A percentile compares a stretch with the other conserved stretches of the same genome.
Conservation (phyloP, 92 coral and sea anemone genomes). For the Nematostella vectensis region DNA sequence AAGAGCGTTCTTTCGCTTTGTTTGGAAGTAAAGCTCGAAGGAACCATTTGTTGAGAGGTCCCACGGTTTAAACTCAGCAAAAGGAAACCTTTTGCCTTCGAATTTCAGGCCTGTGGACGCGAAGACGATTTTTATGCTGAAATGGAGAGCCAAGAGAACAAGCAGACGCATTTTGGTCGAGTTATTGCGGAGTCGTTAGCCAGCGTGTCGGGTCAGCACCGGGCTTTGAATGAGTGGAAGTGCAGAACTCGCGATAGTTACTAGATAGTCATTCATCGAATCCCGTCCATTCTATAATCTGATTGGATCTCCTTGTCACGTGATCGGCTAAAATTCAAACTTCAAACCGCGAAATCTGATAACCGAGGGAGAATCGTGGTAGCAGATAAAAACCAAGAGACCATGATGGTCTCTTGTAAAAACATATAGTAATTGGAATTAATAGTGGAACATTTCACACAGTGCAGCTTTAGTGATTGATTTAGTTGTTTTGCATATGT, state of each 20-base stretch:
- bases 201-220: too few species aligned
- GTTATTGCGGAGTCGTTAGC: too few species aligned
- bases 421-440: background rate
- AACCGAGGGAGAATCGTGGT: too few species aligned
- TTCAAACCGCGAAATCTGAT: background rate
- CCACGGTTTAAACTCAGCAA: constrained; percentile 60
- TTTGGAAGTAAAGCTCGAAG: constrained; percentile 47
- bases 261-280: too few species aligned
- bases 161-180: background rate
- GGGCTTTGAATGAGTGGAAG: too few species aligned
- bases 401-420: background rate
- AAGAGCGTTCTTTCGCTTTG: constrained; percentile 22
- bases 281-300: too few species aligned
- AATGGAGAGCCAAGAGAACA: constrained; percentile 3
- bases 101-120: constrained; percentile 41
- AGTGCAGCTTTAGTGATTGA: background rate
- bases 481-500: too few species aligned
- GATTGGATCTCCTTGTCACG: background rate
- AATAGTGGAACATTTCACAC: background rate
- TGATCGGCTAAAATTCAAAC: background rate
- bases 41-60: constrained; percentile 28
- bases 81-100: constrained; percentile 25
- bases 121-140: constrained; percentile 8
- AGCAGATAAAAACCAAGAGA: background rate
- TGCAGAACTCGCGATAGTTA: too few species aligned